Evolutionary conservation across 1,140 invertebrate species (phyloP).

Genomic region (Agrypnia vestita): DNA sequence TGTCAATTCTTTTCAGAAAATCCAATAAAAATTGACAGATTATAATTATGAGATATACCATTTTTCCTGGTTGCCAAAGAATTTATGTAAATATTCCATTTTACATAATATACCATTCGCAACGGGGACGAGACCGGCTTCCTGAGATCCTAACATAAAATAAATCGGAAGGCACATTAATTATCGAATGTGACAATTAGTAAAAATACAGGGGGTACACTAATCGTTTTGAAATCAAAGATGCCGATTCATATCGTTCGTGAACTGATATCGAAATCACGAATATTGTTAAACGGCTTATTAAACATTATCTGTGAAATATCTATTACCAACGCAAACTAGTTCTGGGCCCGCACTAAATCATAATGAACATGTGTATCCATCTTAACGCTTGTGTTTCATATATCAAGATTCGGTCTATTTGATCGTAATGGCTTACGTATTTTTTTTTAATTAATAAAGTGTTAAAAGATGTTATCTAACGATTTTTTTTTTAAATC

Average conservation of each 20-base stretch:
- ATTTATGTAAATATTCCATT: too few species aligned
- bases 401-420: slow-evolving; percentile 9
- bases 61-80: too few species aligned
- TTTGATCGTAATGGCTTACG: slow-evolving; percentile 26
- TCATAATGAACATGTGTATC: slow-evolving; percentile 14
- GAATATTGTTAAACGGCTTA: slow-evolving; percentile 15
- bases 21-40: too few species aligned
- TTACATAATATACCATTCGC: too few species aligned
- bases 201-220: background rate
- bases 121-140: too few species aligned
- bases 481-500: background rate
- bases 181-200: background rate
- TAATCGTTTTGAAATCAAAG: slow-evolving; percentile 13
- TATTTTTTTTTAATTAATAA: slow-evolving; percentile 1
- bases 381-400: slow-evolving; percentile 11
- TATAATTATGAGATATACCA: too few species aligned
- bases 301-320: slow-evolving; percentile 3
- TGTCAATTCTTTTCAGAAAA: too few species aligned
- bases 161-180: too few species aligned
- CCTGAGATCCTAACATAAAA: too few species aligned
- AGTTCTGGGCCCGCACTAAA: slow-evolving; percentile 4
- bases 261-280: slow-evolving; percentile 28
- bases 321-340: slow-evolving; percentile 6
- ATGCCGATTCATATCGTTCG: slow-evolving; percentile 13
- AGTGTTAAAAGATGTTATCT: slow-evolving; percentile 7